These are phyloP conservation scores for Panzeria rudis DNA, from an alignment of 2,888 invertebrate genomes.

Conservation along the genomic window DNA sequence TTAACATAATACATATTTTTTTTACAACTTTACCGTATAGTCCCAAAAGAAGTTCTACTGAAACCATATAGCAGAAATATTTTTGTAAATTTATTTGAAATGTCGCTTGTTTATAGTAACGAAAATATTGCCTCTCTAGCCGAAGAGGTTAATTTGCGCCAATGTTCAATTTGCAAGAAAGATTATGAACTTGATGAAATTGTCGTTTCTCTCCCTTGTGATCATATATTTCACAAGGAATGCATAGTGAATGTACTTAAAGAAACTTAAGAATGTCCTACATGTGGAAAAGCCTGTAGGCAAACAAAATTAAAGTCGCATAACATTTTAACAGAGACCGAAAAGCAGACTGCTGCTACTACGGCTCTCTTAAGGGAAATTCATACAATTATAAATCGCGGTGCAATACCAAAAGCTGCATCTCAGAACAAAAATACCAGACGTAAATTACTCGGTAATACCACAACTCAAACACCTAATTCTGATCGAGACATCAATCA, in stretches of 20 bases:
- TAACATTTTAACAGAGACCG: neutral
- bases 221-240: conserved; percentile 16
- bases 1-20: neutral
- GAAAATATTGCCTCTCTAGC: neutral
- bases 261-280: neutral
- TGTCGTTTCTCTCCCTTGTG: conserved; percentile 16
- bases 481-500: neutral
- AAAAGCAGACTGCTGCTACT: no score
- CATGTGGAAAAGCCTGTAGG: conserved; percentile 11
- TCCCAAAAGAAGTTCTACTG: neutral
- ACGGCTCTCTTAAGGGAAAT: no score
- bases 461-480: neutral
- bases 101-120: conserved; percentile 18
- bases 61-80: no score
- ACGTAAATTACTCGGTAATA: neutral
- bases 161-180: conserved; percentile 18
- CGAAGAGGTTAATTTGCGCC: neutral
- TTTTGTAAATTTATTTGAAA: neutral
- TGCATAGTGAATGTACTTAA: conserved; percentile 18
- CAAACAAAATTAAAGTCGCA: neutral
- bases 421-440: neutral
- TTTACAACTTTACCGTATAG: neutral
- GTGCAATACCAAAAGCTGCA: neutral
- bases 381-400: neutral
- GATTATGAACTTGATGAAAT: conserved; percentile 33